A percentile compares a stretch with the other conserved stretches of the same genome.
These are phyloP conservation scores for Ostrea denselamellosa DNA, from an alignment of 1,140 invertebrate species.

Conservation along the genomic window DNA sequence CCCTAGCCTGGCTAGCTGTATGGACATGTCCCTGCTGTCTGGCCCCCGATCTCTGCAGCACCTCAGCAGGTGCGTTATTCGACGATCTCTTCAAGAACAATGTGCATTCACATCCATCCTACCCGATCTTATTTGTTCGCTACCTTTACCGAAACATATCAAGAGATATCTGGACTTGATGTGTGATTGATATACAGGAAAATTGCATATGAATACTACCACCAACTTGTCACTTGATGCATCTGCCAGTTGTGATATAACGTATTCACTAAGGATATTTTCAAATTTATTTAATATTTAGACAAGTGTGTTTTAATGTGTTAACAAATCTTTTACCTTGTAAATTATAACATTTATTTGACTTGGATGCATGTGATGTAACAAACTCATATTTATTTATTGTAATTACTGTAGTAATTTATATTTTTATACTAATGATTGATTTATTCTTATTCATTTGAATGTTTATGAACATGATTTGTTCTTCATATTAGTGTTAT, in stretches of 20 bases:
- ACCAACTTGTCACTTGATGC: too few species aligned
- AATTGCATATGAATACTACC: too few species aligned
- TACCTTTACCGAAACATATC: slow-evolving; percentile 49
- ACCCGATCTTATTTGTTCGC: slow-evolving; percentile 31
- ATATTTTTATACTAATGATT: neutral
- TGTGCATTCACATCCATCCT: neutral
- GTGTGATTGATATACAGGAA: neutral
- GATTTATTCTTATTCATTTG: neutral
- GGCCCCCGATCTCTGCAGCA: slow-evolving; percentile 48
- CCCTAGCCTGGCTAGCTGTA: slow-evolving; percentile 35
- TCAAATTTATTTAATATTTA: too few species aligned
- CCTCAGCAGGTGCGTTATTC: slow-evolving; percentile 41
- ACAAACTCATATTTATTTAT: neutral
- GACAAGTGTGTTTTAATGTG: neutral
- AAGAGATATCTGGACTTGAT: slow-evolving; percentile 48
- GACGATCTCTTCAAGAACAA: neutral
- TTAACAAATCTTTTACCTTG: neutral
- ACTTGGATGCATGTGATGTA: neutral
- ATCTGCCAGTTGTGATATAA: too few species aligned
- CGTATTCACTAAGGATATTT: too few species aligned
- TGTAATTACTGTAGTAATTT: neutral
- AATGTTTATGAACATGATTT: neutral
- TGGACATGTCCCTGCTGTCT: slow-evolving; percentile 41
- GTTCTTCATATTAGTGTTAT: too few species aligned
- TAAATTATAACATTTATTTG: neutral